These are phyloP conservation scores for Elaphurus davidianus DNA, from an alignment of 2,113 vertebrate genomes.

Conservation along the genomic window DNA sequence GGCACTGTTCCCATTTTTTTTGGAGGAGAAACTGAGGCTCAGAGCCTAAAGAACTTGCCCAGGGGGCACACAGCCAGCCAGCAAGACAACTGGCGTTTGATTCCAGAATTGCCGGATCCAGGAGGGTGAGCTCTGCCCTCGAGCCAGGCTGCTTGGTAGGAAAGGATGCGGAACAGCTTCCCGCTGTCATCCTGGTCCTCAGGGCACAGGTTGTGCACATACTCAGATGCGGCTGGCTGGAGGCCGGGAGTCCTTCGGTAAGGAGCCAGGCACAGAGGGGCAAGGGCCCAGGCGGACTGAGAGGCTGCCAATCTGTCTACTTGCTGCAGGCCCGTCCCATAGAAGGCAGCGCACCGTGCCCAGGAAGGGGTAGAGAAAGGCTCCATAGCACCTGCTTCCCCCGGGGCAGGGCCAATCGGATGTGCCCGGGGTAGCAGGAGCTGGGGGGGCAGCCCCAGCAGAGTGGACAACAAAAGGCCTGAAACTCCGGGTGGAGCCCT, in stretches of 20 bases:
- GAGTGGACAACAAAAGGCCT: neutral
- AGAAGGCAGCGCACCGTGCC: neutral
- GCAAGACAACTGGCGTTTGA: neutral
- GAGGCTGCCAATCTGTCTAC: neutral
- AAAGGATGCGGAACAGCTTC: neutral
- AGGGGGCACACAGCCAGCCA: neutral
- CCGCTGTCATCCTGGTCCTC: neutral
- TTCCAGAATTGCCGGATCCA: neutral
- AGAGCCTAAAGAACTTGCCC: neutral
- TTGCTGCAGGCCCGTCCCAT: neutral
- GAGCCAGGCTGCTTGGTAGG: neutral
- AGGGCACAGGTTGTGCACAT: neutral
- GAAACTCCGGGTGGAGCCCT: neutral
- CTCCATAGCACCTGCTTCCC: neutral
- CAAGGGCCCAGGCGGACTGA: neutral
- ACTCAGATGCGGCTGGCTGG: neutral
- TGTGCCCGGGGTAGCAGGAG: neutral
- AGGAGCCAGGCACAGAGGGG: neutral
- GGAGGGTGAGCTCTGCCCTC: neutral
- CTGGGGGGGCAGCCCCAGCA: neutral
- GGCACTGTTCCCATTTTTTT: neutral
- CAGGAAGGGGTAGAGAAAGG: slow-evolving; percentile 9
- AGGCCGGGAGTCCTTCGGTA: neutral
- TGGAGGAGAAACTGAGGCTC: neutral
- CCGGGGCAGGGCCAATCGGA: neutral